Evolutionary conservation across 2,113 vertebrate species (phyloP), one percentile per base, ranked within the genome.

Genomic region (Microtus oregoni): DNA sequence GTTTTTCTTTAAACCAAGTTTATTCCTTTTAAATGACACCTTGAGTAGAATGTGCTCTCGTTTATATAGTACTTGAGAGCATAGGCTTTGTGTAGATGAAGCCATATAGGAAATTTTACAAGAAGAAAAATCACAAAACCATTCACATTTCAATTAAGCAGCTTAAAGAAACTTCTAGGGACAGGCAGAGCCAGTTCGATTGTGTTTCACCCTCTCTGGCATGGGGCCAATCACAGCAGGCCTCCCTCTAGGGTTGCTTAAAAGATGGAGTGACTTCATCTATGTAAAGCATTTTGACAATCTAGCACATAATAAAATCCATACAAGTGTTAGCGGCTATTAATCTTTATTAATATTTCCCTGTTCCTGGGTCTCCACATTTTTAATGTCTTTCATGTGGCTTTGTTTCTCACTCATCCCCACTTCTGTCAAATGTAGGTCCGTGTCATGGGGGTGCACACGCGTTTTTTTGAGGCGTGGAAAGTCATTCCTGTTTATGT

Each of bases 241-340:
- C 50, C 28, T 68, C 55, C 58, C 72, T 63, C 44, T 9, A 14
- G 12, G 9, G 28, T 76, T 86, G 73, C 86, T 87, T 72, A 82
- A 90, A 96, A 75, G 32, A 92, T 73, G 94, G 75, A 82, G n/a
- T 81, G 67, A 97, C 58, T 94, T 92, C 82, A 96, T 92, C 81
- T 22, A 61, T 32, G 15, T 41, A 32, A 77, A 76, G 72, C 61
- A 72, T 91, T 95, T 88, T 86, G 55, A 94, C 82, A 90, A 90
- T 83, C n/a, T 92, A 85, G 70, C 35, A 92, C 58, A 85, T 50
- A 88, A 96, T 94, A 90, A 92, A 95, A 88, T 11, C 41, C 3
- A 41, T 55, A 77, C 73, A 89, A 47, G 35, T 61, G 50, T 79
- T 88, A 79, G 52, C 24, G 19, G 55, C 70, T 92, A 35, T 87